These are phyloP conservation scores for Heteromyza rotundicornis DNA, from an alignment of 2,888 invertebrate genomes.

Conservation along the genomic window DNA sequence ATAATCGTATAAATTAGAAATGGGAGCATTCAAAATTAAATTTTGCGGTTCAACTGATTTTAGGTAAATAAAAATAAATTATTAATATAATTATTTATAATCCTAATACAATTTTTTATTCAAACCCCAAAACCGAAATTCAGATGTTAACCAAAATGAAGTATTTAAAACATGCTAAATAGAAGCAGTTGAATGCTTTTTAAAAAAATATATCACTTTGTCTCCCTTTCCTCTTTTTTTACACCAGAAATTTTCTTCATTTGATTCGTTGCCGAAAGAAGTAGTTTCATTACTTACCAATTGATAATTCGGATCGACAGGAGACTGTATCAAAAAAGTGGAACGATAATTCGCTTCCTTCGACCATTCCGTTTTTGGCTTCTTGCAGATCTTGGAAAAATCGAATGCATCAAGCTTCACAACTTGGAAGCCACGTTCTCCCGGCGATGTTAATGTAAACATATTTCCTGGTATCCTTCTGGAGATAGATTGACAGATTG, in stretches of 20 bases:
- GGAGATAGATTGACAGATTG: constrained; percentile 28
- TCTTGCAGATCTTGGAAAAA: constrained; percentile 12
- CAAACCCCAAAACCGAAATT: neutral
- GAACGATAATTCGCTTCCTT: constrained; percentile 10
- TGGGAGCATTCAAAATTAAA: constrained; percentile 9
- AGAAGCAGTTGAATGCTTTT: neutral
- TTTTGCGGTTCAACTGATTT: constrained; percentile 10
- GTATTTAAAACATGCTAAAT: constrained; percentile 6
- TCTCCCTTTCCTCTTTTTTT: constrained; percentile 12
- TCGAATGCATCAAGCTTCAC: constrained; percentile 24
- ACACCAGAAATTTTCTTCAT: neutral
- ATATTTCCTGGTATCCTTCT: constrained; percentile 15
- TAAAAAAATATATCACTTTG: constrained; percentile 9
- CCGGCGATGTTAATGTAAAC: constrained; percentile 23
- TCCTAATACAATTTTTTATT: constrained; percentile 7
- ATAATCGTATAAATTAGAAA: constrained; percentile 7
- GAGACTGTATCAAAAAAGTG: too few species aligned
- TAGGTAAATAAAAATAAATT: neutral
- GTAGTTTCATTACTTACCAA: constrained; percentile 6
- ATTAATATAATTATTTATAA: constrained; percentile 3
- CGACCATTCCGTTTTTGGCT: constrained; percentile 20
- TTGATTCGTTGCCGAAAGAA: neutral
- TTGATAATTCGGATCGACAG: neutral
- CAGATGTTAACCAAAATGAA: constrained; percentile 1
- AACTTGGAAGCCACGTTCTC: constrained; percentile 27